Percentiles rank a stretch among this genome's conserved stretches.
These are phyloP conservation scores for Macrophya alboannulata DNA, from an alignment of 2,888 invertebrate species.

Conservation along the genomic window DNA sequence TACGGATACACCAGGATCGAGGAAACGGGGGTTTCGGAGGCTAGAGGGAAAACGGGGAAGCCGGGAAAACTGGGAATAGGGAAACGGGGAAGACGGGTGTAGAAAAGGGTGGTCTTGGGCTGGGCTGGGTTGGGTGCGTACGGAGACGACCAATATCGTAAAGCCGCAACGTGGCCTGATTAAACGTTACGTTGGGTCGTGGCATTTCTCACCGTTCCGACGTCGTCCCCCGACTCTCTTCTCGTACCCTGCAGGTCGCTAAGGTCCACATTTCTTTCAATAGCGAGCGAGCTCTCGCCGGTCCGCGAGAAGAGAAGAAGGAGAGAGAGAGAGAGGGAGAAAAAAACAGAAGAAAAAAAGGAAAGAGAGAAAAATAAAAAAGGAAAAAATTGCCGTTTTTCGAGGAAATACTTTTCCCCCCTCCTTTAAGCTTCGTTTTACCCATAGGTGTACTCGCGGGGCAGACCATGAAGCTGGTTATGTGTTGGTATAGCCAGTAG, in stretches of 20 bases:
- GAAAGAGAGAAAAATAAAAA: not conserved
- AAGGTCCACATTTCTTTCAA: slow-evolving; percentile 52
- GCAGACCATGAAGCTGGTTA: slow-evolving; percentile 3
- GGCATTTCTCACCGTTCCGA: slow-evolving; percentile 69
- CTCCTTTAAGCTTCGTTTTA: not conserved
- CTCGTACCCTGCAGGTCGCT: slow-evolving; percentile 15
- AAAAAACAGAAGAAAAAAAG: not conserved
- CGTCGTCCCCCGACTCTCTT: not conserved
- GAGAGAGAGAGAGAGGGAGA: not conserved
- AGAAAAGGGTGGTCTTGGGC: slow-evolving; percentile 18
- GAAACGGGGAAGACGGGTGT: not conserved
- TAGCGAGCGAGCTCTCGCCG: slow-evolving; percentile 25
- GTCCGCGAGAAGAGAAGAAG: slow-evolving; percentile 1
- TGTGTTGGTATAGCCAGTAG: slow-evolving; percentile 27
- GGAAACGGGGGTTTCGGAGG: slow-evolving; percentile 33
- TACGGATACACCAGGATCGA: slow-evolving; percentile 57
- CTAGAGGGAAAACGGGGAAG: slow-evolving; percentile 42
- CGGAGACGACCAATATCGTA: slow-evolving; percentile 76
- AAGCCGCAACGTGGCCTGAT: slow-evolving; percentile 79
- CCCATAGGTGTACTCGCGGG: not conserved
- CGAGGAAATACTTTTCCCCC: slow-evolving; percentile 20
- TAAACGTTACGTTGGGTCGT: slow-evolving; percentile 77
- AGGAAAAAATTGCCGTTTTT: not conserved
- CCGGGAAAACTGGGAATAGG: slow-evolving; percentile 30
- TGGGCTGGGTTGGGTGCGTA: slow-evolving; percentile 61